Base-by-base conservation (phyloP, 1,140 invertebrate species). In the Leptinotarsa defecta region DNA sequence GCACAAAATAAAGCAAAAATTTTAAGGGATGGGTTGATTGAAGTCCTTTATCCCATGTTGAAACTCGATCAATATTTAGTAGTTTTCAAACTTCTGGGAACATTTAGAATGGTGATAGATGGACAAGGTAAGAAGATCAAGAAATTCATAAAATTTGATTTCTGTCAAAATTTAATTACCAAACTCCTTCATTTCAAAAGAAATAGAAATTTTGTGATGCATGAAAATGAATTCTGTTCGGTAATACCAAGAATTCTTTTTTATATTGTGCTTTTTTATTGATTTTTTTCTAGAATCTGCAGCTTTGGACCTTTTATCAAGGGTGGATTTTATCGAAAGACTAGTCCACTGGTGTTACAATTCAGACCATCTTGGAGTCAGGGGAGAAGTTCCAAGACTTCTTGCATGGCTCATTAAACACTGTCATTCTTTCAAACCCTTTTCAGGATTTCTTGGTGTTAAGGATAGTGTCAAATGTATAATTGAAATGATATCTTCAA, bases 81-180 rank as follows among this genome's bases (percentile, higher is more conserved):
- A 1, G 92, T 95, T 43, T 96, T 96, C 82, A 96, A 96, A 86
- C 86, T 97, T 27, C 83, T 97, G 27, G 95, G 94, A 13, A 94
- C 95, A 20, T 85, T 96, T 3, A 88, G 95, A 71, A 96, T 97
- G 91, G 89, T 95, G 34, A 91, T 94, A 57, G 93, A 94, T 87
- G 91, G 92, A 15, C 94, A 95, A 89, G 89, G 90, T 90, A 69
- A 76, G 49, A 43, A 8, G 34, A 43, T 43, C 34, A 3, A 43
- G 2, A 43, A 43, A 43, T 43, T 43, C 8, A 43, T 11, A 43
- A 11, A 34, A 34, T 34, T 34, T 34, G 27, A 8, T 34, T 34
- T 11, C 8, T 11, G 34, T 43, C 34, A 43, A 43, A 43, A 1
- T 43, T 43, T 43, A 8, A 11, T 43, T 34, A 34, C 27, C 5